A percentile compares a stretch with the other conserved stretches of the same genome.
Conservation (phyloP, 2,888 invertebrate genomes). For the Drosophila mimica region DNA sequence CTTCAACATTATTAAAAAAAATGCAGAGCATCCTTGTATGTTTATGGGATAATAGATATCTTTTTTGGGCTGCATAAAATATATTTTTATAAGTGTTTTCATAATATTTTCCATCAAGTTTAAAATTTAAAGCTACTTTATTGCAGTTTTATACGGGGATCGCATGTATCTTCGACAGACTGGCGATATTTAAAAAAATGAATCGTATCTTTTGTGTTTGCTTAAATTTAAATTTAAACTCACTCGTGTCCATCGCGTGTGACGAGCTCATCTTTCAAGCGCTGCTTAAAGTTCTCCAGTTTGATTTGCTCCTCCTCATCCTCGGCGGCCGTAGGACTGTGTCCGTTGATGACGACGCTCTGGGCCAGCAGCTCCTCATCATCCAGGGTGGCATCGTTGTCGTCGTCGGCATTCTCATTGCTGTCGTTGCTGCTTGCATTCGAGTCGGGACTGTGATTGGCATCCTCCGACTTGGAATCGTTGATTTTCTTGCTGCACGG, state of each 20-base stretch:
- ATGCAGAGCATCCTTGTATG: background rate
- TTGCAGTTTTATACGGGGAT: background rate
- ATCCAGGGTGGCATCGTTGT: conserved; percentile 69
- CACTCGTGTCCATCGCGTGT: conserved; percentile 94
- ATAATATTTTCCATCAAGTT: background rate
- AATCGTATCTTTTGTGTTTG: background rate
- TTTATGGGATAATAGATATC: background rate
- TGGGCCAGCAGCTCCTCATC: conserved; percentile 80
- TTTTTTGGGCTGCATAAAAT: background rate
- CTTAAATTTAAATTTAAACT: conserved; percentile 49
- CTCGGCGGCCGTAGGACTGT: conserved; percentile 42
- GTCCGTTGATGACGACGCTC: conserved; percentile 58
- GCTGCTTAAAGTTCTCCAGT: conserved; percentile 91
- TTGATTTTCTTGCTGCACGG: conserved; percentile 79
- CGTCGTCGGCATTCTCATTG: conserved; percentile 48
- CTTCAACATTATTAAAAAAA: background rate
- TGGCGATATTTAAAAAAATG: background rate
- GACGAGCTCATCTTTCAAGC: conserved; percentile 93
- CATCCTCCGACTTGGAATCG: conserved; percentile 65
- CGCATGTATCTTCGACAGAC: background rate
- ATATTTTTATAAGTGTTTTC: background rate
- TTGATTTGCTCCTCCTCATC: conserved; percentile 84
- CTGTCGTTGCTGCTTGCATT: conserved; percentile 45
- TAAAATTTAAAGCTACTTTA: background rate
- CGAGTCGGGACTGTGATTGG: conserved; percentile 61